Conservation (phyloP, 2,888 invertebrate genomes). For the Bedellia somnulentella region DNA sequence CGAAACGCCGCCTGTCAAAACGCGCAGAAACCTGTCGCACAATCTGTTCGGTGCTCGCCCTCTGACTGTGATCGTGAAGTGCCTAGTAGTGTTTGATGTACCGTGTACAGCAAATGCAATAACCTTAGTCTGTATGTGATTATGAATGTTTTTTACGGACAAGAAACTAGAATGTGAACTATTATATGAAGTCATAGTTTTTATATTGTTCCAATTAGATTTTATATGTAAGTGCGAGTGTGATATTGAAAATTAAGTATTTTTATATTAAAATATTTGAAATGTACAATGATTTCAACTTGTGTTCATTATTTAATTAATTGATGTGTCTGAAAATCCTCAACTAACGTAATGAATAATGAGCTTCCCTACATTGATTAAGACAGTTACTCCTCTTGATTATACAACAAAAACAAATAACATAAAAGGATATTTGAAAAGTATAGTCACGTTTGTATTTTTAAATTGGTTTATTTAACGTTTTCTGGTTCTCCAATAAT, state of each 20-base stretch:
- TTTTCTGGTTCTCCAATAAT: constrained; percentile 57
- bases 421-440: too few relatives aligned
- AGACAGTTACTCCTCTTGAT: too few relatives aligned
- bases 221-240: constrained; percentile 59
- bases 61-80: constrained; percentile 48
- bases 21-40: constrained; percentile 9
- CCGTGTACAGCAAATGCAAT: constrained; percentile 49
- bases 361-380: too few relatives aligned
- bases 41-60: constrained; percentile 23
- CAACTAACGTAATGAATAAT: too few relatives aligned
- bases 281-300: too few relatives aligned
- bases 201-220: constrained; percentile 61
- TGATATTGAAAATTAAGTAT: constrained; percentile 54
- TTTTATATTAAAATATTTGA: constrained; percentile 57
- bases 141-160: constrained; percentile 42
- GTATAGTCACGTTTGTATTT: constrained; percentile 40
- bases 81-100: constrained; percentile 38
- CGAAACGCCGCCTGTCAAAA: neutral
- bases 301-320: neutral
- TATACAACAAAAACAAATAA: too few relatives aligned
- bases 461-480: constrained; percentile 60
- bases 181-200: constrained; percentile 60
- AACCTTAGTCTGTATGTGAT: constrained; percentile 38
- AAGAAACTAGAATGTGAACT: too few relatives aligned
- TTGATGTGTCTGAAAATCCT: neutral